Evolutionary conservation across 2,113 vertebrate species (phyloP).

Genomic region (Mobula birostris): DNA sequence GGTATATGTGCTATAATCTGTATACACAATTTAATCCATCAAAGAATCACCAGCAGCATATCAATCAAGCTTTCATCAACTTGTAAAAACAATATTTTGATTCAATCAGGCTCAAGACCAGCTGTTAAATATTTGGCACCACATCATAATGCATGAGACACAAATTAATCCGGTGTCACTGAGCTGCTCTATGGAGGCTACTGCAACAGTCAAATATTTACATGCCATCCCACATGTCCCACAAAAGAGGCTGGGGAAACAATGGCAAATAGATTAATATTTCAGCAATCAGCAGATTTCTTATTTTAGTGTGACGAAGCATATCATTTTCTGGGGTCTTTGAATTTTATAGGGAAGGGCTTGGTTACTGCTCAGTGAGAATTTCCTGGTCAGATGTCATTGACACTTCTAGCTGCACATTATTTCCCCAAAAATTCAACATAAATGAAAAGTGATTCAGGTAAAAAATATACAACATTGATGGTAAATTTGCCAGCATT

Average conservation of each 20-base stretch:
- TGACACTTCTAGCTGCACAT: slow-evolving; percentile 11
- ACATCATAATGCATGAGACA: slow-evolving; percentile 41
- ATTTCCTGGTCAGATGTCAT: slow-evolving; percentile 18
- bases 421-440: not conserved
- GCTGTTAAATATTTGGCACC: slow-evolving; percentile 49
- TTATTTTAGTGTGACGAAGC: slow-evolving; percentile 36
- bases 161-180: slow-evolving; percentile 73
- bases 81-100: slow-evolving; percentile 96
- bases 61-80: slow-evolving; percentile 99
- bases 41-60: slow-evolving; percentile 85
- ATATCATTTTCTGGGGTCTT: slow-evolving; percentile 33
- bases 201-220: slow-evolving; percentile 69
- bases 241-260: slow-evolving; percentile 29
- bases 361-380: slow-evolving; percentile 18
- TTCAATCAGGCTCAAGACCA: slow-evolving; percentile 77
- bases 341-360: slow-evolving; percentile 23
- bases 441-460: slow-evolving; percentile 14
- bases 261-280: slow-evolving; percentile 38
- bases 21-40: slow-evolving; percentile 98
- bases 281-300: slow-evolving; percentile 37
- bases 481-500: slow-evolving; percentile 1
- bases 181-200: slow-evolving; percentile 49
- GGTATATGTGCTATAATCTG: slow-evolving; percentile 68
- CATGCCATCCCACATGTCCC: slow-evolving; percentile 40
- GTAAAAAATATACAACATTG: not conserved